Conservation (phyloP, 35 echinoderm and acorn worm genomes). For the Lytechinus variegatus region DNA sequence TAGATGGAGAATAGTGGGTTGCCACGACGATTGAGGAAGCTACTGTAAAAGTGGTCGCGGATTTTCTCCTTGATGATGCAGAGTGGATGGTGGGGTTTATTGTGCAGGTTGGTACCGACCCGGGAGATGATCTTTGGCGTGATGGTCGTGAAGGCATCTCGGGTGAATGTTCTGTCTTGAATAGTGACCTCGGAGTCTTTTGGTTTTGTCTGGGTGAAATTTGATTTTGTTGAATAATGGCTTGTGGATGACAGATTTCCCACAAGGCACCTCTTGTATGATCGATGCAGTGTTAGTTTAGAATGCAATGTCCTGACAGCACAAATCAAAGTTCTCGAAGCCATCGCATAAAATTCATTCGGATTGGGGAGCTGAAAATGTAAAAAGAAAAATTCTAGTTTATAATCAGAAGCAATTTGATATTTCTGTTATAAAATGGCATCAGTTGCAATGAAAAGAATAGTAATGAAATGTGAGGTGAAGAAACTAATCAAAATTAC, state of each 20-base stretch:
- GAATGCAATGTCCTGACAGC: neutral
- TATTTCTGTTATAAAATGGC: neutral
- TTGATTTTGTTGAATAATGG: neutral
- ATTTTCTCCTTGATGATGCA: slow-evolving; percentile 94
- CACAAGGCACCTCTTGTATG: neutral
- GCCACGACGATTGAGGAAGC: slow-evolving; percentile 70
- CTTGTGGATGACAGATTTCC: neutral
- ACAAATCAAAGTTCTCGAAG: neutral
- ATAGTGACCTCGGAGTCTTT: slow-evolving; percentile 33
- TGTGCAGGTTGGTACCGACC: slow-evolving; percentile 86
- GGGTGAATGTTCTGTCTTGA: slow-evolving; percentile 53
- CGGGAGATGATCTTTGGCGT: slow-evolving; percentile 84
- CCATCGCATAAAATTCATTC: neutral
- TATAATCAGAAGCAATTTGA: too few relatives aligned
- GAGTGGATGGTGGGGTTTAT: slow-evolving; percentile 77
- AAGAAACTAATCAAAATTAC: too few relatives aligned
- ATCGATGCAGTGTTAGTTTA: neutral
- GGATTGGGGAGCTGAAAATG: neutral
- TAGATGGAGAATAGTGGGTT: slow-evolving; percentile 96
- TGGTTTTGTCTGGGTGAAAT: neutral
- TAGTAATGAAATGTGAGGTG: too few relatives aligned
- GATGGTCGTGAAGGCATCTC: slow-evolving; percentile 85
- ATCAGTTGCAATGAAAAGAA: too few relatives aligned
- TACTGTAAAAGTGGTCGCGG: slow-evolving; percentile 77
- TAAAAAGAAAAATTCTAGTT: neutral